A percentile compares a stretch with the other conserved stretches of the same genome.
Conservation (phyloP, 2,888 invertebrate species). For the Quadriops clusia region DNA sequence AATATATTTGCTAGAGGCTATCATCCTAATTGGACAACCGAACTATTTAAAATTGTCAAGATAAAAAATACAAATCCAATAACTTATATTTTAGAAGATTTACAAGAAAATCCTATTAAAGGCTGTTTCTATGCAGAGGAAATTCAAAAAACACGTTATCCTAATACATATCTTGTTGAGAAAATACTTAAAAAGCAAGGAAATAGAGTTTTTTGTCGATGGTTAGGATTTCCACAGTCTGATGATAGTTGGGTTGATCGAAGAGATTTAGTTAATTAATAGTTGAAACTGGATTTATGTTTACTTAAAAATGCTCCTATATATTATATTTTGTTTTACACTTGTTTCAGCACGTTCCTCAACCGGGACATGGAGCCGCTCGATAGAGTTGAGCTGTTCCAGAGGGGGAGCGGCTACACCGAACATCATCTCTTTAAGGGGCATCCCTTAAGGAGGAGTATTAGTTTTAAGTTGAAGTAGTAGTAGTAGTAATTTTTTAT, state of each 20-base stretch:
- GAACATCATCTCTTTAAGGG: too few species aligned
- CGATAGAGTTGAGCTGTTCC: too few species aligned
- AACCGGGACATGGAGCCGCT: too few species aligned
- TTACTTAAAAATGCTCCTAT: too few species aligned
- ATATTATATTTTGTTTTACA: too few species aligned
- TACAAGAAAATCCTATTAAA: constrained; percentile 4
- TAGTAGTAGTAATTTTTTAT: too few species aligned
- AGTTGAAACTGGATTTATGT: too few species aligned
- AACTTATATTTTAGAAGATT: constrained; percentile 8
- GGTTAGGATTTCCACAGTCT: constrained; percentile 6
- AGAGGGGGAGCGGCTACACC: too few species aligned
- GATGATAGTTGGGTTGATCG: constrained; percentile 10
- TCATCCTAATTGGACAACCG: constrained; percentile 11
- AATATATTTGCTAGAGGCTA: constrained; percentile 8
- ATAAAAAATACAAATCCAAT: constrained; percentile 9
- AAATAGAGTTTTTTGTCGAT: constrained; percentile 9
- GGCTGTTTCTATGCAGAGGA: constrained; percentile 9
- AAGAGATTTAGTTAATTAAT: constrained; percentile 7
- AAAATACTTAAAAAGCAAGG: constrained; percentile 10
- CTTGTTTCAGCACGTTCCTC: too few species aligned
- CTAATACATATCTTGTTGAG: constrained; percentile 9
- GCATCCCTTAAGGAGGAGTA: too few species aligned
- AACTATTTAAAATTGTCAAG: constrained; percentile 8
- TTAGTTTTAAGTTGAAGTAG: too few species aligned
- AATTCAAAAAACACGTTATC: constrained; percentile 8